phyloP scores from a whole-genome alignment of 2,797 vertebrate species.

The Coregonus sp. region DNA sequence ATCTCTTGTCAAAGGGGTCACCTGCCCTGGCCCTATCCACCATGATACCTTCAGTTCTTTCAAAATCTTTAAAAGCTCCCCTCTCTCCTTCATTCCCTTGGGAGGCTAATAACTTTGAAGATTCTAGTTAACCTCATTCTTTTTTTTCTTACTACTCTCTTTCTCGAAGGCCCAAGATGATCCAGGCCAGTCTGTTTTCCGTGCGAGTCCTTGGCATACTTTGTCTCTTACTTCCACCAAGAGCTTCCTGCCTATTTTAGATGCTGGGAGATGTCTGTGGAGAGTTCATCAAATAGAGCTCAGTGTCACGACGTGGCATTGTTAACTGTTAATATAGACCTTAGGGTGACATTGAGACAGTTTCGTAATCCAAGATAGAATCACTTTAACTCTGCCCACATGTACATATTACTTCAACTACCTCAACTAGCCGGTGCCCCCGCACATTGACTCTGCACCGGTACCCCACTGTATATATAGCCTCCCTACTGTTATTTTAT shows the following conservation, averaged over 20 bases:
- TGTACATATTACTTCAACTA: too few species aligned
- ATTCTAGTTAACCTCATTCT: conserved; percentile 34
- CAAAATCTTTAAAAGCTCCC: not conserved
- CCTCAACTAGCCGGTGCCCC: too few species aligned
- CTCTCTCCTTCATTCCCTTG: not conserved
- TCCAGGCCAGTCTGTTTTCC: conserved; percentile 74
- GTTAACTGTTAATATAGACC: conserved; percentile 67
- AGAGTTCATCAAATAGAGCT: conserved; percentile 72
- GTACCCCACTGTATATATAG: too few species aligned
- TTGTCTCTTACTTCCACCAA: conserved; percentile 72
- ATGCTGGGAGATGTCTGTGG: conserved; percentile 66
- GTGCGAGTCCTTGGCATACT: conserved; percentile 81
- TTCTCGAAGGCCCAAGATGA: conserved; percentile 55
- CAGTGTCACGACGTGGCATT: conserved; percentile 61
- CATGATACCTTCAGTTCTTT: not conserved
- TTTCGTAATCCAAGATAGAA: conserved; percentile 40
- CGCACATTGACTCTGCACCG: too few species aligned
- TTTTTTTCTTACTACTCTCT: conserved; percentile 27
- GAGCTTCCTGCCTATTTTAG: conserved; percentile 75
- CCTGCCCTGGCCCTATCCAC: not conserved
- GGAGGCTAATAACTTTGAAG: conserved; percentile 45
- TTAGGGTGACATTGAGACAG: conserved; percentile 65
- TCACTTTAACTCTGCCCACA: too few species aligned
- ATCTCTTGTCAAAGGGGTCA: too few species aligned
- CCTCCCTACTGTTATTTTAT: too few species aligned